Evolutionary conservation across 2,113 vertebrate genomes (phyloP).

Genomic region (Triplophysa dalaica): DNA sequence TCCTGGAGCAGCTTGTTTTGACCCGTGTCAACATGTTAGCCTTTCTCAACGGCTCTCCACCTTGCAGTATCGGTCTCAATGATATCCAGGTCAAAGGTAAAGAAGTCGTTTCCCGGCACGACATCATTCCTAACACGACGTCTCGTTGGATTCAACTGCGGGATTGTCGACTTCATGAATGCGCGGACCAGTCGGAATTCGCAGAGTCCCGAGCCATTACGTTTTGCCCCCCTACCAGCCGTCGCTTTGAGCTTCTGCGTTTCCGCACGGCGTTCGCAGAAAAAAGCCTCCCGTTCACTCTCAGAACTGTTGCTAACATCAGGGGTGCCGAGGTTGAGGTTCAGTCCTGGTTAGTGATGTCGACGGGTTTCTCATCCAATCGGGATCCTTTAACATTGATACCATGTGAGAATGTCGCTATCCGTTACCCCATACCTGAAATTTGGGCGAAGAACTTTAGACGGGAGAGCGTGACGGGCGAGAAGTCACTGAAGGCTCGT

Average conservation of each 20-base stretch:
- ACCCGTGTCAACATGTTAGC: constrained; percentile 81
- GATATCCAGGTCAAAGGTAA: constrained; percentile 86
- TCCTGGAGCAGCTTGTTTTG: constrained; percentile 79
- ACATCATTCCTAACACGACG: constrained; percentile 88
- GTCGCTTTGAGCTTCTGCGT: constrained; percentile 83
- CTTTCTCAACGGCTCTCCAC: constrained; percentile 81
- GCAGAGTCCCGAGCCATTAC: constrained; percentile 70
- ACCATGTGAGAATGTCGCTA: constrained; percentile 86
- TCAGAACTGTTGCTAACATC: constrained; percentile 80
- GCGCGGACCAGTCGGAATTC: constrained; percentile 79
- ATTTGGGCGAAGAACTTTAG: constrained; percentile 91
- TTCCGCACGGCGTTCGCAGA: constrained; percentile 83
- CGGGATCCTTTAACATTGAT: constrained; percentile 80
- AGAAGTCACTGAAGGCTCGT: constrained; percentile 87
- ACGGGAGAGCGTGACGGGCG: constrained; percentile 81
- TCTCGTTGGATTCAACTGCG: constrained; percentile 85
- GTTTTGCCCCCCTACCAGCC: constrained; percentile 81
- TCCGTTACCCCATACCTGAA: constrained; percentile 82
- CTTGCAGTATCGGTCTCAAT: constrained; percentile 84
- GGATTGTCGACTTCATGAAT: constrained; percentile 78
- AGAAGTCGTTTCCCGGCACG: constrained; percentile 84
- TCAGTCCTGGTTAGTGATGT: constrained; percentile 91
- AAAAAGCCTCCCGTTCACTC: constrained; percentile 83
- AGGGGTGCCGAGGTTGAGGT: constrained; percentile 84
- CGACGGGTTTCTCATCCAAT: constrained; percentile 82